phyloP scores from a whole-genome alignment of 1,140 invertebrate genomes.

The Acromyrmex echinatior region DNA sequence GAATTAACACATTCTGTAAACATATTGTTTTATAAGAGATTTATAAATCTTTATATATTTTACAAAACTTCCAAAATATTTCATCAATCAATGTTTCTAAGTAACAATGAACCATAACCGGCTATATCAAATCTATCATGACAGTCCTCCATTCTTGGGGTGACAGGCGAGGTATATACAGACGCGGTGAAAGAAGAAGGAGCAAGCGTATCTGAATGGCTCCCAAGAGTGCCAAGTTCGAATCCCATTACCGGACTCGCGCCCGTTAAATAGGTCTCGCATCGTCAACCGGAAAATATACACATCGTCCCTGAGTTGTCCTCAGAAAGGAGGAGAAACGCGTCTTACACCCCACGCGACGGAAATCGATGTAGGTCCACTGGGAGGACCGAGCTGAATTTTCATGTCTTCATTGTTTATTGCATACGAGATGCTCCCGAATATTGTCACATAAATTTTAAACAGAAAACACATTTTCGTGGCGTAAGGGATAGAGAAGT shows the following conservation, averaged over 20 bases:
- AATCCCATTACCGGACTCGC: conserved; percentile 87
- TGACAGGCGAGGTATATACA: conserved; percentile 11
- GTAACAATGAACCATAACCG: conserved; percentile 12
- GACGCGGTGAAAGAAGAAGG: conserved; percentile 70
- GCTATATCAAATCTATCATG: conserved; percentile 39
- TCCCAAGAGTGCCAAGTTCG: conserved; percentile 84
- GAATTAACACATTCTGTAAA: background rate
- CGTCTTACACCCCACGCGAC: conserved; percentile 82
- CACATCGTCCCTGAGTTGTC: conserved; percentile 77
- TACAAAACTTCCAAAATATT: background rate
- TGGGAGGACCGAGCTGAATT: conserved; percentile 62
- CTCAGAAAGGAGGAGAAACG: conserved; percentile 73
- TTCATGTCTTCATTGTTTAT: conserved; percentile 59
- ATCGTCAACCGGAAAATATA: conserved; percentile 87
- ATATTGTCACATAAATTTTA: conserved; percentile 34
- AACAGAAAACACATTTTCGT: background rate
- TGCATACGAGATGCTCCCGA: conserved; percentile 47
- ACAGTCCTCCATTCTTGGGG: background rate
- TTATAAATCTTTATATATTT: background rate
- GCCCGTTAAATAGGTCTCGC: conserved; percentile 87
- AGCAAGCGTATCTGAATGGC: conserved; percentile 81
- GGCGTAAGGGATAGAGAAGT: background rate
- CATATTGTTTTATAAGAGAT: background rate
- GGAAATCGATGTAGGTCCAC: conserved; percentile 83
- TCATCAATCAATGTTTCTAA: background rate